A percentile compares a stretch with the other conserved stretches of the same genome.
Evolutionary conservation across 2,888 invertebrate species (phyloP).

Genomic region (Acanthosepion lycidas): DNA sequence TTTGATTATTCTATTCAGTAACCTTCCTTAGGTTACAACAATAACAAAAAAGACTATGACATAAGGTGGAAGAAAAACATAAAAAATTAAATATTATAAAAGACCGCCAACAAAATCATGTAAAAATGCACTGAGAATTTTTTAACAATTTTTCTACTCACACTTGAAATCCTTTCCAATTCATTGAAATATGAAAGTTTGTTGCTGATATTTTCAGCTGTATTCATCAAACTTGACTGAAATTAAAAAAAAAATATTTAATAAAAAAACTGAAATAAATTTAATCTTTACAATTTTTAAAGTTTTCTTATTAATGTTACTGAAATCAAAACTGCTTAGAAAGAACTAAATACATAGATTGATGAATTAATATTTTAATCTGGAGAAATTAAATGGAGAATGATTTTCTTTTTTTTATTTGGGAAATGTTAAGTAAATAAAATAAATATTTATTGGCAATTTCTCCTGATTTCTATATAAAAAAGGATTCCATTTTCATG

Average conservation of each 20-base stretch:
- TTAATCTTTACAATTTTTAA: too few relatives aligned
- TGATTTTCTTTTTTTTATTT: too few relatives aligned
- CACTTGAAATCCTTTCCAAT: slow-evolving; percentile 83
- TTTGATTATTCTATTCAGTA: too few relatives aligned
- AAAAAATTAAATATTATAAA: neutral
- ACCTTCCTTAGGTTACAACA: too few relatives aligned
- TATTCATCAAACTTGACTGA: slow-evolving; percentile 84
- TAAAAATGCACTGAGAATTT: neutral
- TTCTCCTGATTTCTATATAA: too few relatives aligned
- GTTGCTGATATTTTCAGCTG: slow-evolving; percentile 86
- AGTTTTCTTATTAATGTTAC: too few relatives aligned
- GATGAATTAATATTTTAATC: neutral
- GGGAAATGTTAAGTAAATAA: too few relatives aligned
- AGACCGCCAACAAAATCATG: neutral
- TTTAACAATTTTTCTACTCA: slow-evolving; percentile 59
- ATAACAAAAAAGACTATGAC: neutral
- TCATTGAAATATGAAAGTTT: slow-evolving; percentile 90
- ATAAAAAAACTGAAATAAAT: slow-evolving; percentile 33
- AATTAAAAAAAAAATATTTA: slow-evolving; percentile 58
- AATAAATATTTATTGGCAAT: too few relatives aligned
- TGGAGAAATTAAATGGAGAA: neutral
- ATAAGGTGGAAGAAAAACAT: neutral
- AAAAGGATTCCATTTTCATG: too few relatives aligned
- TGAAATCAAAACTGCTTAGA: neutral
- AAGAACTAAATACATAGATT: neutral